Conservation (phyloP, 2,888 invertebrate genomes). For the Alitta virens region DNA sequence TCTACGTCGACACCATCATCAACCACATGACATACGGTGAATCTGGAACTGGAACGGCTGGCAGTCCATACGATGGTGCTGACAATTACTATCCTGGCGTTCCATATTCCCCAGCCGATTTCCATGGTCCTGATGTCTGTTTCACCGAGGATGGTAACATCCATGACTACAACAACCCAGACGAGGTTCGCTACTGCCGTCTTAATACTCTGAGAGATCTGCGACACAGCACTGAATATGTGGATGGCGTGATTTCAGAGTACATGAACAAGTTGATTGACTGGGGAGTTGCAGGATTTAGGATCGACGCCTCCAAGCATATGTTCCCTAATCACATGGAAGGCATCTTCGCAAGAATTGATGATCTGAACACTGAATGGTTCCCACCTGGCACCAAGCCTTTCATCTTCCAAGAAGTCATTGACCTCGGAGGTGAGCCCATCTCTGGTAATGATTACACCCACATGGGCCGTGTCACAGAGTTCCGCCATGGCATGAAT, state of each 20-base stretch:
- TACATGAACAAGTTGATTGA: slow-evolving; percentile 39
- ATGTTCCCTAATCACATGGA: slow-evolving; percentile 48
- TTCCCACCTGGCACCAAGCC: slow-evolving; percentile 41
- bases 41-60: slow-evolving; percentile 60
- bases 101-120: slow-evolving; percentile 63
- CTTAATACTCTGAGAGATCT: slow-evolving; percentile 6
- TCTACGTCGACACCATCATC: no score
- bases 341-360: slow-evolving; percentile 29
- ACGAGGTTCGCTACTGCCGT: slow-evolving; percentile 12
- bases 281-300: slow-evolving; percentile 45
- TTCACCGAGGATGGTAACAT: slow-evolving; percentile 40
- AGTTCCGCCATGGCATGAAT: slow-evolving; percentile 66
- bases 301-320: slow-evolving; percentile 50
- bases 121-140: no score
- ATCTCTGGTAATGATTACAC: slow-evolving; percentile 42
- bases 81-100: slow-evolving; percentile 48
- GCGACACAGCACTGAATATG: slow-evolving; percentile 30
- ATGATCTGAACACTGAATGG: no score
- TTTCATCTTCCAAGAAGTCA: slow-evolving; percentile 42
- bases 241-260: slow-evolving; percentile 38
- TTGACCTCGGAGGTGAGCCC: slow-evolving; percentile 48
- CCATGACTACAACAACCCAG: slow-evolving; percentile 18
- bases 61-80: slow-evolving; percentile 61
- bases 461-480: slow-evolving; percentile 67
- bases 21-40: no score